Evolutionary conservation across 2,888 invertebrate genomes (phyloP), one percentile per base, ranked within the genome.

Genomic region (Agriotes lineatus): DNA sequence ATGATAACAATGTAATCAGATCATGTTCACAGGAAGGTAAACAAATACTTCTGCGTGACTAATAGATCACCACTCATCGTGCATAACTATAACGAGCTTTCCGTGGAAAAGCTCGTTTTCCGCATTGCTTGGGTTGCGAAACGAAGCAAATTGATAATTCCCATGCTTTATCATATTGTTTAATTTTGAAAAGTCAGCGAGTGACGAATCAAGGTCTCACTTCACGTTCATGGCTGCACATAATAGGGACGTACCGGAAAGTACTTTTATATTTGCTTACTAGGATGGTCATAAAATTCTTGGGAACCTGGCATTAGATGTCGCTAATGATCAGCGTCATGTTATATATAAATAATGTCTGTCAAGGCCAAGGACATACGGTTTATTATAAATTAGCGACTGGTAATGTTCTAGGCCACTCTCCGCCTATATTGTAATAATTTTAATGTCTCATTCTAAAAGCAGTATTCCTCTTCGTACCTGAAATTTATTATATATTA

Each of bases 331-430:
- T 10, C 48, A 22, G 48, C 20, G 5, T 48, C 48, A 48, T 48
- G 48, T 22, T 48, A 48, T 48, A 48, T 48, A 48, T 48, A 48
- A 48, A 52, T n/a, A n/a, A n/a, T 52, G 5, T 33, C 52, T 12
- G 33, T 44, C 59, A 59, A 59, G 59, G 59, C 44, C 59, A 59
- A 59, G 59, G 59, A 18, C 45, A 10, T 12, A 33, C n/a, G n/a
- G n/a, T 16, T 12, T 59, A 45, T 30, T 33, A 18, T 12, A 2
- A 22, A 22, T 16, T 22, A 22, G n/a, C 19, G 16, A 2, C 3
- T n/a, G n/a, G 16, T 12, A n/a, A 5, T 19, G 2, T 48, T 3
- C 20, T n/a, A n/a, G n/a, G n/a, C n/a, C n/a, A n/a, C n/a, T n/a
- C n/a, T n/a, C n/a, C n/a, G n/a, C n/a, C n/a, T n/a, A n/a, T n/a